Evolutionary conservation across 2,113 vertebrate genomes (phyloP).

Genomic region (Tamias sibiricus): DNA sequence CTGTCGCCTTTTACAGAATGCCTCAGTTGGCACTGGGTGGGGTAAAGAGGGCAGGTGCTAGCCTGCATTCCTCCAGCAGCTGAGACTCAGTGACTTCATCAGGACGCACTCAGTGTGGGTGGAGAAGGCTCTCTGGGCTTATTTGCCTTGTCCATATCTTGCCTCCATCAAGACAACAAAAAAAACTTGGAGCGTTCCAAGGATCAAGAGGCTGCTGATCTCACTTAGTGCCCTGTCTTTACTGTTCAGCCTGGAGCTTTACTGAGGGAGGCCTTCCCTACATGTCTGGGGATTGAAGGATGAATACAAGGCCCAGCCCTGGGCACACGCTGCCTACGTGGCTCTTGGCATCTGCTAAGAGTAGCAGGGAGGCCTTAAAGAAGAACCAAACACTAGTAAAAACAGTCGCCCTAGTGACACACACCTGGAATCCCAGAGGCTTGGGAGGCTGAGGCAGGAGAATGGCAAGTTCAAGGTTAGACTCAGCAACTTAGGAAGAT

Average conservation of each 20-base stretch:
- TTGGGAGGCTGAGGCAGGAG: not conserved
- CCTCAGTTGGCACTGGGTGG: conserved; percentile 38
- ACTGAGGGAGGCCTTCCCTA: not conserved
- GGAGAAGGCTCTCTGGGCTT: not conserved
- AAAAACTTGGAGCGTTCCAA: not conserved
- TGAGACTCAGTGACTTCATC: conserved; percentile 21
- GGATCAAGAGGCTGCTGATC: not conserved
- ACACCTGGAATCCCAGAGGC: not conserved
- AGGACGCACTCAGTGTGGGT: not conserved
- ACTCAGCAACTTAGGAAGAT: not conserved
- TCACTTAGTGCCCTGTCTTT: not conserved
- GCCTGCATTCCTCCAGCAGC: conserved; percentile 42
- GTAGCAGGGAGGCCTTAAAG: not conserved
- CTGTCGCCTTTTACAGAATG: not conserved
- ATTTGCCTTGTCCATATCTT: not conserved
- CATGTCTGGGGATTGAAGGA: not conserved
- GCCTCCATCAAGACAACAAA: not conserved
- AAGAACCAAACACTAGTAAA: not conserved
- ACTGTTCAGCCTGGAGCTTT: not conserved
- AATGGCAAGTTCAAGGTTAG: not conserved
- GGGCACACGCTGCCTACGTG: not conserved
- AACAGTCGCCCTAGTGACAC: not conserved
- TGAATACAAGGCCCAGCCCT: not conserved
- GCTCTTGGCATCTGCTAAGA: not conserved
- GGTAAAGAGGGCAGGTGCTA: not conserved